Base-by-base conservation (phyloP, 2,888 invertebrate species). In the Acanthosepion lycidas region DNA sequence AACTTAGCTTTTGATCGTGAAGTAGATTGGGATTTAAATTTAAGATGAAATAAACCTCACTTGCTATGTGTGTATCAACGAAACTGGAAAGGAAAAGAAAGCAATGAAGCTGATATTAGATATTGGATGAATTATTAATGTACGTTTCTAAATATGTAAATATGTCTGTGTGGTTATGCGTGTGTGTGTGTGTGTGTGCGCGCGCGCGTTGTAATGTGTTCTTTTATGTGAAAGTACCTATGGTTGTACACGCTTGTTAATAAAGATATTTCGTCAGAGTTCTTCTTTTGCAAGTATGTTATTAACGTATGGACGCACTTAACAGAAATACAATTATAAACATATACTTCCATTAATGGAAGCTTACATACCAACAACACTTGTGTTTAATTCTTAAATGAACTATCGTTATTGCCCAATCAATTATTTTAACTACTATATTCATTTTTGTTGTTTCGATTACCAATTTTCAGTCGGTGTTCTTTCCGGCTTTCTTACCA, bases 1-100 rank as follows among this genome's bases (percentile, higher is more conserved):
- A n/a, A 33, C n/a, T n/a, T 3, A n/a, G 2, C 33, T 12, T 33
- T 15, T 33, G 9, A 12, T n/a, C 5, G 0, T 23, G 0, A 28
- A 64, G 3, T 23, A 23, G 5, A 3, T 26, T 28, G 23, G 51
- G 15, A 51, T 51, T 51, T 51, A 18, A 59, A 20, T 59, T 23
- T 26, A 20, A 26, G 59, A 59, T 59, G 6, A 59, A 59, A 59
- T 26, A 59, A 59, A 23, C 23, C 59, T 6, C 59, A 6, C 6
- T 59, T 26, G 23, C 23, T 23, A 4, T 6, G 20, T 59, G 59
- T 3, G 0, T 23, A 23, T 59, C 59, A 6, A 59, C 23, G 23
- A 59, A 23, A 5, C 6, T 59, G 23, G 20, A 23, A 23, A 4
- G 6, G 20, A 23, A 59, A 59, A 23, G 59, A 59, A 59, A 59